Evolutionary conservation across 2,888 invertebrate species (phyloP).

Genomic region (Myopa tessellatipennis): DNA sequence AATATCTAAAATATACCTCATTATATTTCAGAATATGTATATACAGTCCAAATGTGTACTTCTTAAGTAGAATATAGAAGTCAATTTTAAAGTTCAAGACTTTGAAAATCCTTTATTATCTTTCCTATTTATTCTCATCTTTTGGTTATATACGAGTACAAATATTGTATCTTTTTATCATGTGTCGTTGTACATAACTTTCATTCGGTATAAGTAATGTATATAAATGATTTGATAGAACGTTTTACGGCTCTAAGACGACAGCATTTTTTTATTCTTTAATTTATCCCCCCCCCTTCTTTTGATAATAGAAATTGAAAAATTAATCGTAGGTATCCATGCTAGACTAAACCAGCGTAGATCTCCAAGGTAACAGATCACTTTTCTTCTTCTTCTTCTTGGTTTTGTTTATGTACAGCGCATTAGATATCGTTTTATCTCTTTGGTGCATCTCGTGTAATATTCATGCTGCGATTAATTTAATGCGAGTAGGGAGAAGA

Average conservation of each 20-base stretch:
- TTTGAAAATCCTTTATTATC: too few relatives aligned
- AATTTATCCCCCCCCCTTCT: constrained; percentile 43
- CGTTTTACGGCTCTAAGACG: constrained; percentile 52
- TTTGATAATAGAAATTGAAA: not conserved
- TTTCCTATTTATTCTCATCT: not conserved
- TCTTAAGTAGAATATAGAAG: too few relatives aligned
- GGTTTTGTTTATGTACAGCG: not conserved
- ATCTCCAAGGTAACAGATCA: not conserved
- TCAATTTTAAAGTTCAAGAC: too few relatives aligned
- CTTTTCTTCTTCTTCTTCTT: constrained; percentile 16
- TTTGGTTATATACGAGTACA: not conserved
- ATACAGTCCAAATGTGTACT: too few relatives aligned
- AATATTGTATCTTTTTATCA: not conserved
- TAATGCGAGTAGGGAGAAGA: constrained; percentile 27
- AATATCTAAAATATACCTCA: too few relatives aligned
- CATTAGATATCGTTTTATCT: constrained; percentile 34
- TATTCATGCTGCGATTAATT: constrained; percentile 38
- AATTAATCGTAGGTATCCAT: not conserved
- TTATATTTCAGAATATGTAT: too few relatives aligned
- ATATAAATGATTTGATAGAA: constrained; percentile 63
- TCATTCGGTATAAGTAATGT: constrained; percentile 35
- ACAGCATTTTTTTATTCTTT: constrained; percentile 56
- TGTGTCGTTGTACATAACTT: not conserved
- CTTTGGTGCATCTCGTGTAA: constrained; percentile 32
- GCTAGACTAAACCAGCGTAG: not conserved